Conservation (phyloP, 2,797 vertebrate species). For the Serranus cabrilla region DNA sequence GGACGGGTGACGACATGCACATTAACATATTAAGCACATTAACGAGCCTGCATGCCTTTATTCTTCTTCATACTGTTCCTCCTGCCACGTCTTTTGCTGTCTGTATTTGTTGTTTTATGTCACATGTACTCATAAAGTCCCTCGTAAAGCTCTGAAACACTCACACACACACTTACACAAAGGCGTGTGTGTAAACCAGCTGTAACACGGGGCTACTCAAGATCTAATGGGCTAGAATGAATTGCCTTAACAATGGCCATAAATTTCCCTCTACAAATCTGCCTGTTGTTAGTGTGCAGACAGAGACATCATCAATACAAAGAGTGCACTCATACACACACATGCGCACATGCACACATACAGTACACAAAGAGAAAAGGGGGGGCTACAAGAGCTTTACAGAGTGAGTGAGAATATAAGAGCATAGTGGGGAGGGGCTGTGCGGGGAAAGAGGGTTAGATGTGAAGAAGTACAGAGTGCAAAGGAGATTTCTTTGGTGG, state of each 20-base stretch:
- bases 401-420: slow-evolving; percentile 33
- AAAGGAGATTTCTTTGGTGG: slow-evolving; percentile 4
- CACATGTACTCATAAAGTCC: slow-evolving; percentile 23
- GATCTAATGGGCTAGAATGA: slow-evolving; percentile 76
- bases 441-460: slow-evolving; percentile 5
- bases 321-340: slow-evolving; percentile 35
- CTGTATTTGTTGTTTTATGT: slow-evolving; percentile 17
- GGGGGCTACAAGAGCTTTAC: slow-evolving; percentile 17
- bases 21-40: not conserved
- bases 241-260: slow-evolving; percentile 67
- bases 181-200: slow-evolving; percentile 27
- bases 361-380: slow-evolving; percentile 45
- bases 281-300: slow-evolving; percentile 41
- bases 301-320: slow-evolving; percentile 50
- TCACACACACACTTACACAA: slow-evolving; percentile 23
- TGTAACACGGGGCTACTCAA: slow-evolving; percentile 58
- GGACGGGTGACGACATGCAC: not conserved
- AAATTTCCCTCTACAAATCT: slow-evolving; percentile 61
- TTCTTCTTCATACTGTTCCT: slow-evolving; percentile 7
- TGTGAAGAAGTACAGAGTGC: not conserved
- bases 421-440: slow-evolving; percentile 24
- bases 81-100: slow-evolving; percentile 2
- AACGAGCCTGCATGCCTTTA: not conserved
- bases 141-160: slow-evolving; percentile 45
- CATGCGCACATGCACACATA: slow-evolving; percentile 11